Conservation (phyloP, 2,113 vertebrate species). For the Atractosteus spatula region DNA sequence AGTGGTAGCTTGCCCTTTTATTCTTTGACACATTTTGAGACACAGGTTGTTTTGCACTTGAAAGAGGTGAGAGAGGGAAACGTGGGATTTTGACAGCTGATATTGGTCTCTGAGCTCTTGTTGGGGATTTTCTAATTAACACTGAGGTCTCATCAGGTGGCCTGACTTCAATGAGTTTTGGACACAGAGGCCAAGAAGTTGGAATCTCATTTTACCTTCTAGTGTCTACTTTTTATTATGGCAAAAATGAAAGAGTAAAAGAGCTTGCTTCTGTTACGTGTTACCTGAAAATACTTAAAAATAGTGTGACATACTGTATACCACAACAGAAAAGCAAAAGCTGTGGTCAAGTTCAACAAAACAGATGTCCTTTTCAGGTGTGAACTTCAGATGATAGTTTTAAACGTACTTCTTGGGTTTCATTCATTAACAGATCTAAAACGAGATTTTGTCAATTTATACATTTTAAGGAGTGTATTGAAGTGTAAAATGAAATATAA, state of each 20-base stretch:
- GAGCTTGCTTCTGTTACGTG: too few species aligned
- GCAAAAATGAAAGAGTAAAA: neutral
- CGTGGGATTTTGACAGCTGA: conserved; percentile 78
- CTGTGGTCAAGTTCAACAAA: too few species aligned
- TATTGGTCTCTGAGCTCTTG: conserved; percentile 71
- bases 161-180: conserved; percentile 59
- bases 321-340: too few species aligned
- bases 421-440: too few species aligned
- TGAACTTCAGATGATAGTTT: too few species aligned
- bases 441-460: too few species aligned
- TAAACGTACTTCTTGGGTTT: too few species aligned
- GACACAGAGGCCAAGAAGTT: conserved; percentile 66
- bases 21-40: conserved; percentile 73
- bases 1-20: conserved; percentile 68
- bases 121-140: conserved; percentile 82
- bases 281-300: too few species aligned
- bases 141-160: conserved; percentile 69
- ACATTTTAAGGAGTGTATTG: too few species aligned
- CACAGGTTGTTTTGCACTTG: conserved; percentile 81
- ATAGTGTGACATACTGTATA: too few species aligned
- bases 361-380: too few species aligned
- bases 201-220: conserved; percentile 34
- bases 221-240: neutral
- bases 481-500: too few species aligned
- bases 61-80: conserved; percentile 69